Evolutionary conservation across 2,888 invertebrate genomes (phyloP), one percentile per base, ranked within the genome.

Genomic region (Himalopsyche anomala): DNA sequence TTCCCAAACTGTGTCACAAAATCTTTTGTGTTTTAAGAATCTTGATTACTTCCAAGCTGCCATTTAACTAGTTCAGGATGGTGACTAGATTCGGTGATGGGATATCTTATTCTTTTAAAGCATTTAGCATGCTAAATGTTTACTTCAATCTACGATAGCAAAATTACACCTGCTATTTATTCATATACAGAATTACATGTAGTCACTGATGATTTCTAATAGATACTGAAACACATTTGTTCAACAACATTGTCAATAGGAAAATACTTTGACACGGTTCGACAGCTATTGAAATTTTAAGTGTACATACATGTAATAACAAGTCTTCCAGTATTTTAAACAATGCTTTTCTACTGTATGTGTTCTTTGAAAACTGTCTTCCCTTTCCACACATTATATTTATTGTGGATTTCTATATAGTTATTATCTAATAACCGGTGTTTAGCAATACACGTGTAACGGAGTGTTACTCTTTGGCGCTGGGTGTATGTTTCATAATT

Each of bases 401-500:
- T 74, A 74, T 11, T 28, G 74, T 74, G 74, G 74, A 36, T 74
- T 74, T 74, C 74, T 38, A 74, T 74, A 15, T 74, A 74, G 74
- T 74, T 38, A 74, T 74, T 74, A 15, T 74, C 36, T 74, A 12
- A 74, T 74, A 74, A 74, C 74, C 12, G 74, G 74, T 74, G 74
- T 74, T 74, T 74, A 74, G 74, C 74, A 36, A 74, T 74, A 74
- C 12, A 38, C 38, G 36, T 74, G 74, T 74, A 36, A 74, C 15
- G 36, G 74, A 74, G 28, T 9, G 36, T 74, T 74, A 36, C 74
- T 74, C 74, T 74, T 74, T 79, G 28, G 69, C 55, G 55, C 36
- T 80, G 45, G 88, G 88, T 87, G 88, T 88, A 17, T 82, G 88
- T 88, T 88, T 87, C 88, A 88, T 88, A 88, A 85, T 87, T 86